phyloP scores from a whole-genome alignment of 2,888 invertebrate genomes.

The Nomada ruficornis region DNA sequence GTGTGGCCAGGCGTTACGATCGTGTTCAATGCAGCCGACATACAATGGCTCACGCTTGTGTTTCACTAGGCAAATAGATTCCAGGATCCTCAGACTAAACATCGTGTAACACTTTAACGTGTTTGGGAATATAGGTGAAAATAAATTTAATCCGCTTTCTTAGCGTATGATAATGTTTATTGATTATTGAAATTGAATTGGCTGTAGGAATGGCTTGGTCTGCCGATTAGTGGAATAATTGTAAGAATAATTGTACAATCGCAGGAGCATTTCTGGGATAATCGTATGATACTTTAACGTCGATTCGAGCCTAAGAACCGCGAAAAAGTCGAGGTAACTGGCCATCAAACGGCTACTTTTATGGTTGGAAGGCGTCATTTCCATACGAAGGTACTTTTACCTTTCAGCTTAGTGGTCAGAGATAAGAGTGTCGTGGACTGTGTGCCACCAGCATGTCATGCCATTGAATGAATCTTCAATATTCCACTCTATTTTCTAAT shows the following conservation, averaged over 20 bases:
- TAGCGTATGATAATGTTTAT: too few species aligned
- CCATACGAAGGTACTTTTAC: slow-evolving; percentile 25
- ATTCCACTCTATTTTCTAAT: too few species aligned
- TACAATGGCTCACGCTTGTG: slow-evolving; percentile 42
- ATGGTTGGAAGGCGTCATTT: slow-evolving; percentile 48
- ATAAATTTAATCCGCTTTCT: not conserved
- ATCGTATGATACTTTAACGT: not conserved
- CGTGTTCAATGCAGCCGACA: slow-evolving; percentile 38
- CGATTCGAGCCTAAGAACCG: not conserved
- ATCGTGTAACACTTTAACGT: not conserved
- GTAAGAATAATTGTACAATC: not conserved
- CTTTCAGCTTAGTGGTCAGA: slow-evolving; percentile 36
- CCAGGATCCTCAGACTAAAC: slow-evolving; percentile 16
- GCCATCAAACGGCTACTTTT: slow-evolving; percentile 41
- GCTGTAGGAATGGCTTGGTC: too few species aligned
- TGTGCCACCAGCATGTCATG: slow-evolving; percentile 10
- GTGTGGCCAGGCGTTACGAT: slow-evolving; percentile 41
- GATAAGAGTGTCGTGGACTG: slow-evolving; percentile 34
- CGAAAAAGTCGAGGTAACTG: slow-evolving; percentile 16
- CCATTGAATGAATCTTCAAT: not conserved
- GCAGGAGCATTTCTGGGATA: not conserved
- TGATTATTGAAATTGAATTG: too few species aligned
- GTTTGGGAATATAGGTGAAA: not conserved
- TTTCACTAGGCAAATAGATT: slow-evolving; percentile 50
- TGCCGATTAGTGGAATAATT: too few species aligned